Evolutionary conservation across 2,888 invertebrate genomes (phyloP).

Genomic region (Tinea pellionella): DNA sequence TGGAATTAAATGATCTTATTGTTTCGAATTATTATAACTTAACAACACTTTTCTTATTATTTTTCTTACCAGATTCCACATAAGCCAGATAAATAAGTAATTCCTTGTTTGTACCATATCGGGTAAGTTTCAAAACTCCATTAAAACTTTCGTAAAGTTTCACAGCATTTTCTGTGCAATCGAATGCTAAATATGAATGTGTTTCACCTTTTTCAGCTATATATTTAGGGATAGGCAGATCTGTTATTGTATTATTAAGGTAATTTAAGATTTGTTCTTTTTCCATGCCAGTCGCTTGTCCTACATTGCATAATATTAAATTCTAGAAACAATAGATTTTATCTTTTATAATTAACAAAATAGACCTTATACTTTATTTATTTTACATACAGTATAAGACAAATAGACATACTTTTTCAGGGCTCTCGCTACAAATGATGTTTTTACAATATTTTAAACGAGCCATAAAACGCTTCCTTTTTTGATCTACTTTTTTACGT

Average conservation of each 20-base stretch:
- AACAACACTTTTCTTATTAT: no score
- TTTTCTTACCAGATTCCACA: constrained; percentile 64
- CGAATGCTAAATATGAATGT: constrained; percentile 80
- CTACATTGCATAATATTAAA: constrained; percentile 86
- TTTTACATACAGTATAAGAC: background rate
- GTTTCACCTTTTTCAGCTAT: constrained; percentile 83
- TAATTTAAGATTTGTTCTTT: constrained; percentile 73
- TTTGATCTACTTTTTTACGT: constrained; percentile 40
- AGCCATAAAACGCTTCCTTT: constrained; percentile 47
- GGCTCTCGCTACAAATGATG: constrained; percentile 33
- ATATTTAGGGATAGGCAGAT: constrained; percentile 70
- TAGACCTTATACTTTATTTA: background rate
- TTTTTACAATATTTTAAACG: constrained; percentile 42
- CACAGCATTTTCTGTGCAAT: constrained; percentile 54
- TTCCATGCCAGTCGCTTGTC: constrained; percentile 82
- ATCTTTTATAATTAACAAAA: constrained; percentile 17
- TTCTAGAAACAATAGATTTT: constrained; percentile 65
- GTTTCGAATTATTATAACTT: no score
- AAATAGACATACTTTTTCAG: constrained; percentile 34
- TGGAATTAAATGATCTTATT: no score
- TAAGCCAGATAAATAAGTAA: constrained; percentile 75
- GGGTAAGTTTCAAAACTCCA: constrained; percentile 60
- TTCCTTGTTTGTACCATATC: constrained; percentile 44
- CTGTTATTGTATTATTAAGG: constrained; percentile 58
- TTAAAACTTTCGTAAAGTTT: constrained; percentile 70